Evolutionary conservation across 2,888 invertebrate genomes (phyloP).

Genomic region (Eilema caniola): DNA sequence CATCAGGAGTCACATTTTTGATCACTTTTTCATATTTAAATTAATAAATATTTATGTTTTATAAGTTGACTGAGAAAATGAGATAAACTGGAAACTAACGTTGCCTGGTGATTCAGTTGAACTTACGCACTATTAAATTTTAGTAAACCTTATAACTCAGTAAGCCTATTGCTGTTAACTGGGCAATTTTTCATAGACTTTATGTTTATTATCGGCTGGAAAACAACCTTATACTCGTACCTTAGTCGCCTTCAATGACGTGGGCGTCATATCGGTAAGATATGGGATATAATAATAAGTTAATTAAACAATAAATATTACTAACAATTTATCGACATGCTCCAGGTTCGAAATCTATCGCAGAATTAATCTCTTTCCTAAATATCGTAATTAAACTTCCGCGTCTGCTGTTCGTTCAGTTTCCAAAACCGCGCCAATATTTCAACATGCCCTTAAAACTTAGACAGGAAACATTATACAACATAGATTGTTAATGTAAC

Average conservation of each 20-base stretch:
- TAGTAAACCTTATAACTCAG: too few relatives aligned
- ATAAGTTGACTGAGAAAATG: background rate
- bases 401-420: background rate
- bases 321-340: background rate
- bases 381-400: background rate
- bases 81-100: background rate
- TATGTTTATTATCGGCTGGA: too few relatives aligned
- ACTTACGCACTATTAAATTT: too few relatives aligned
- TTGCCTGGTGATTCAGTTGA: background rate
- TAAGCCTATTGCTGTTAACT: too few relatives aligned
- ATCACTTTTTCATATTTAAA: background rate
- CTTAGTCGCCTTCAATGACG: too few relatives aligned
- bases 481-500: conserved; percentile 5
- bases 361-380: background rate
- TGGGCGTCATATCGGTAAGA: too few relatives aligned
- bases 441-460: background rate
- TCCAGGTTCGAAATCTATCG: background rate
- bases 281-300: too few relatives aligned
- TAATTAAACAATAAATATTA: background rate
- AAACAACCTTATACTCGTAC: too few relatives aligned
- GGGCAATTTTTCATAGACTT: too few relatives aligned
- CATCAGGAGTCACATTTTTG: background rate
- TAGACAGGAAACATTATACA: conserved; percentile 8
- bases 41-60: background rate
- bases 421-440: conserved; percentile 5